A percentile compares a stretch with the other conserved stretches of the same genome.
Conservation (phyloP, 2,113 vertebrate species). For the Prochilodus magdalenae region DNA sequence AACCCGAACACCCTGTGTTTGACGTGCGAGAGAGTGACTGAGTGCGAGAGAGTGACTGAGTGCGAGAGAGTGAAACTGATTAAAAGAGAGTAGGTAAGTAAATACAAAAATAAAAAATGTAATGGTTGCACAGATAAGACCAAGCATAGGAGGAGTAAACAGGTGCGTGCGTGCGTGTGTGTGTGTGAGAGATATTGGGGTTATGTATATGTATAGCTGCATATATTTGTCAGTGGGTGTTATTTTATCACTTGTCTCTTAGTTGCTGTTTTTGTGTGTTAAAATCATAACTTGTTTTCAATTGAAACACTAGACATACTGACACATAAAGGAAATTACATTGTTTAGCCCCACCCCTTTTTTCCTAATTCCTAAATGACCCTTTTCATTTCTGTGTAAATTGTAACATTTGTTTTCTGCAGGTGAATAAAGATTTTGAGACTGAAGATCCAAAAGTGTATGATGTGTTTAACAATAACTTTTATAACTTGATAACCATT, state of each 20-base stretch:
- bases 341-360: conserved; percentile 75
- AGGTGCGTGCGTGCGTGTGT: conserved; percentile 62
- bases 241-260: conserved; percentile 51
- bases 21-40: conserved; percentile 24
- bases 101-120: conserved; percentile 24
- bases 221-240: conserved; percentile 20
- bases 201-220: conserved; percentile 27
- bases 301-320: conserved; percentile 81
- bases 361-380: conserved; percentile 88
- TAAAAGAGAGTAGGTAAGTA: neutral
- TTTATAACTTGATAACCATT: neutral
- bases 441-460: conserved; percentile 54
- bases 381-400: conserved; percentile 87
- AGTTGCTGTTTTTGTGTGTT: conserved; percentile 56
- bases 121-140: conserved; percentile 67
- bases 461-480: neutral
- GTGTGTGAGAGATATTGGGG: conserved; percentile 67
- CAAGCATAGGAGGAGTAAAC: conserved; percentile 62
- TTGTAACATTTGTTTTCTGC: conserved; percentile 85
- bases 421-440: conserved; percentile 91
- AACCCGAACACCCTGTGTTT: conserved; percentile 13
- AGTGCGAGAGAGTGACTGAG: neutral
- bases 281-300: conserved; percentile 69
- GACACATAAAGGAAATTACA: conserved; percentile 70
- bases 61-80: neutral